These are phyloP conservation scores for Agrotis clavis DNA, from an alignment of 2,888 invertebrate species.

Conservation along the genomic window DNA sequence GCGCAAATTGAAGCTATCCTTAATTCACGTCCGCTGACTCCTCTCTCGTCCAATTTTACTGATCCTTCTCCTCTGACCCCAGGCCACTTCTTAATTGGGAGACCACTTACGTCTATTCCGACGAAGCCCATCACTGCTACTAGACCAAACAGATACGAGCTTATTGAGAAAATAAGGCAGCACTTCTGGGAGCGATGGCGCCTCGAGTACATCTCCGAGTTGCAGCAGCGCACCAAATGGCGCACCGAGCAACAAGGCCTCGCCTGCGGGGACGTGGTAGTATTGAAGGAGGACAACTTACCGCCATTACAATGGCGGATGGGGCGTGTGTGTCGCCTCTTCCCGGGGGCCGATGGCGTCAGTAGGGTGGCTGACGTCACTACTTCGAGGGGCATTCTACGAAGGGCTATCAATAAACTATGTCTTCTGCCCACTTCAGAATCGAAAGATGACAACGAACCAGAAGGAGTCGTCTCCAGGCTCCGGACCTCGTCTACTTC, in stretches of 20 bases:
- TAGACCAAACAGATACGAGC: not conserved
- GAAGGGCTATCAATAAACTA: conserved; percentile 15
- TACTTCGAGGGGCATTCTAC: conserved; percentile 13
- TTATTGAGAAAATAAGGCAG: not conserved
- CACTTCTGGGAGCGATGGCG: not conserved
- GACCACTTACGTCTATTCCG: conserved; percentile 23
- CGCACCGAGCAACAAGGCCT: not conserved
- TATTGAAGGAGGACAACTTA: conserved; percentile 29
- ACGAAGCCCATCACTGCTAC: conserved; percentile 32
- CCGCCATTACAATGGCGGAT: conserved; percentile 29
- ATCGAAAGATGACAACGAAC: conserved; percentile 4
- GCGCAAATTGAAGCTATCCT: conserved; percentile 22
- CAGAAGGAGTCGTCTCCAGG: not conserved
- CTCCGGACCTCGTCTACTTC: conserved; percentile 1
- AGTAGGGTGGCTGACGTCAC: conserved; percentile 20
- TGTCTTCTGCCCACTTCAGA: conserved; percentile 2
- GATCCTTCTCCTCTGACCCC: conserved; percentile 25
- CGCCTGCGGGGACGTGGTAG: not conserved
- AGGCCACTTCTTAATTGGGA: conserved; percentile 31
- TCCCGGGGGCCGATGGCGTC: conserved; percentile 20
- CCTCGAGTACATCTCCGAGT: not conserved
- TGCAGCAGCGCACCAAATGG: conserved; percentile 2
- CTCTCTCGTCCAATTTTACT: conserved; percentile 19
- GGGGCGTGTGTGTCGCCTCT: conserved; percentile 12
- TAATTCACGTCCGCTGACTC: conserved; percentile 24